phyloP scores from a whole-genome alignment of 2,113 vertebrate genomes.

The Esox niger region DNA sequence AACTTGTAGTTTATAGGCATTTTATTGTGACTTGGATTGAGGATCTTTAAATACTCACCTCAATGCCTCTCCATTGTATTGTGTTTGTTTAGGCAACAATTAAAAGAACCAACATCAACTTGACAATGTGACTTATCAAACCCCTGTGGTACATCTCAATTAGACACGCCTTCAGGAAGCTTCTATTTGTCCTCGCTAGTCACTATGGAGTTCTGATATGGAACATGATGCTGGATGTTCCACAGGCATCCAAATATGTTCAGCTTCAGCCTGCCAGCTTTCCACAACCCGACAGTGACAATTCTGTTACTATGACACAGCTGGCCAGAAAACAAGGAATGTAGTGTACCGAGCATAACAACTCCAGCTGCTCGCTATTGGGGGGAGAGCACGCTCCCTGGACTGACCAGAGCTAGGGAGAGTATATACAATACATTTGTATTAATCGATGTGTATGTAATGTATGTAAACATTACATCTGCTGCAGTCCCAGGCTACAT shows the following conservation, averaged over 20 bases:
- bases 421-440: too few relatives aligned
- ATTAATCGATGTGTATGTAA: too few relatives aligned
- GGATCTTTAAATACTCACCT: too few relatives aligned
- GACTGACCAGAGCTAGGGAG: background rate
- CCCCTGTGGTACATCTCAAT: background rate
- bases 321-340: slow-evolving; percentile 32
- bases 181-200: slow-evolving; percentile 41
- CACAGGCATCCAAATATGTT: slow-evolving; percentile 46
- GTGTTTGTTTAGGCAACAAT: too few relatives aligned
- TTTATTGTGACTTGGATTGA: too few relatives aligned
- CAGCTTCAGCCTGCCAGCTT: slow-evolving; percentile 33
- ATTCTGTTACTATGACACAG: slow-evolving; percentile 35
- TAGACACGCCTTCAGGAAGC: slow-evolving; percentile 5
- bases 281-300: slow-evolving; percentile 36
- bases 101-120: too few relatives aligned
- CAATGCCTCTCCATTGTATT: too few relatives aligned
- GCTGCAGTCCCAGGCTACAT: too few relatives aligned
- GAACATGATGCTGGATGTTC: slow-evolving; percentile 54
- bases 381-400: slow-evolving; percentile 13
- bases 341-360: slow-evolving; percentile 14
- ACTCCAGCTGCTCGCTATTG: background rate
- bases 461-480: too few relatives aligned
- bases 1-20: too few relatives aligned
- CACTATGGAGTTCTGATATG: slow-evolving; percentile 39
- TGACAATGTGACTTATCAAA: background rate